Base-by-base conservation (phyloP, 2,113 vertebrate genomes). In the Nerophis ophidion region DNA sequence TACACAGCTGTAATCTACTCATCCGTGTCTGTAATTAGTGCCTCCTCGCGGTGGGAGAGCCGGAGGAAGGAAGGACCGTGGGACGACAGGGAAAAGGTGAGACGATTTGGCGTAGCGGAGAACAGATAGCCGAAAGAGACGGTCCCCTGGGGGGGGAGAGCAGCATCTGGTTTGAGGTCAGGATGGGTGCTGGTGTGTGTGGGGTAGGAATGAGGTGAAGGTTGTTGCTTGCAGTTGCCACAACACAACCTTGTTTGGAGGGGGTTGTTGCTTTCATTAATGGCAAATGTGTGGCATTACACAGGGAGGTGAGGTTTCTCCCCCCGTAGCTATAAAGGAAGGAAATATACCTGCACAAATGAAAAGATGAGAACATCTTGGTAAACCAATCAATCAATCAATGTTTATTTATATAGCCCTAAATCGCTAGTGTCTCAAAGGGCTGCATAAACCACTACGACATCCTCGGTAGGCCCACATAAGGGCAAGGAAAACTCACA, bases 1-100 rank as follows among this genome's bases (percentile, higher is more conserved):
- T 61, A 65, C 63, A 72, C 75, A 83, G 81, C 86, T 89, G 77
- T 89, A 88, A 89, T 90, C 82, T 84, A 50, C 74, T 79, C 72
- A 65, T 76, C 74, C 78, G 12, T 81, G 82, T 74, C 86, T 89
- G 85, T 90, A 90, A 89, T 89, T 90, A 88, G 84, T 64, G 75
- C 50, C 56, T 81, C 71, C 70, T 83, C 87, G 45, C 80, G 72
- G 83, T 87, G 87, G 84, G 87, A 88, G 85, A 86, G 82, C 76
- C 48, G 67, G 65, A 83, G 77, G 82, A 82, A 82, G 83, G 82
- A 84, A 75, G 81, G 68, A 73, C 54, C 26, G 59, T 55, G 61
- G 71, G 68, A 73, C 62, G 70, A 61, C 61, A 42, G 50, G 46
- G 48, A 38, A 74, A 74, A 84, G 79, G 82, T 81, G 82, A 80